A percentile compares a stretch with the other conserved stretches of the same genome.
These are phyloP conservation scores for Apamea sordens DNA, from an alignment of 2,888 invertebrate genomes.

Conservation along the genomic window DNA sequence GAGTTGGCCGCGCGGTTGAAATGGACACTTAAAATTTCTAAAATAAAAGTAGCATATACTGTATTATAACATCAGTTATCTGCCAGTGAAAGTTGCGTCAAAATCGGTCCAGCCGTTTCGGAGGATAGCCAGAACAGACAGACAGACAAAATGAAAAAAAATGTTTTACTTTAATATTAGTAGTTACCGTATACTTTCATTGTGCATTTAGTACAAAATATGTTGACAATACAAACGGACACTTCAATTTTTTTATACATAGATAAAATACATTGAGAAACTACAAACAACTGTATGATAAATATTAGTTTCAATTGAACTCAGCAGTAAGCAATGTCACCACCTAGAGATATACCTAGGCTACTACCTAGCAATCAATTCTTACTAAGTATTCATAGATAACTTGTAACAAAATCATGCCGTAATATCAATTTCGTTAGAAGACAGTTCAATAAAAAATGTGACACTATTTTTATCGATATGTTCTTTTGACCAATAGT, in stretches of 20 bases:
- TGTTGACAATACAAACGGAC: too few species aligned
- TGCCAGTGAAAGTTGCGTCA: not conserved
- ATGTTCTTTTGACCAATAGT: constrained; percentile 30
- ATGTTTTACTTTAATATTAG: too few species aligned
- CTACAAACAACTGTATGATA: not conserved
- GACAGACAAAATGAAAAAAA: too few species aligned
- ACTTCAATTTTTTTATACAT: too few species aligned
- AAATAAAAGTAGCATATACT: not conserved
- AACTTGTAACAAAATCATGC: constrained; percentile 24
- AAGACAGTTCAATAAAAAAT: constrained; percentile 18
- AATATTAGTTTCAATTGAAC: not conserved
- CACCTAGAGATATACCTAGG: constrained; percentile 5
- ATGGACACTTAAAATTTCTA: too few species aligned
- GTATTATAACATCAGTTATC: not conserved
- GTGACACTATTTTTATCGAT: constrained; percentile 10
- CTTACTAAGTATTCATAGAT: constrained; percentile 24
- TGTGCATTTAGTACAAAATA: too few species aligned
- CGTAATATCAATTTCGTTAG: constrained; percentile 38
- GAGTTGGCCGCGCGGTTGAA: too few species aligned
- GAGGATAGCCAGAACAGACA: too few species aligned
- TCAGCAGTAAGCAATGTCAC: not conserved
- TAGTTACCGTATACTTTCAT: too few species aligned
- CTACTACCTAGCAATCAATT: constrained; percentile 32
- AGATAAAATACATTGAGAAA: not conserved
- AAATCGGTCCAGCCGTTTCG: not conserved